A percentile compares a stretch with the other conserved stretches of the same genome.
These are phyloP conservation scores for Rhombomys opimus DNA, from an alignment of 2,113 vertebrate genomes.

Conservation along the genomic window DNA sequence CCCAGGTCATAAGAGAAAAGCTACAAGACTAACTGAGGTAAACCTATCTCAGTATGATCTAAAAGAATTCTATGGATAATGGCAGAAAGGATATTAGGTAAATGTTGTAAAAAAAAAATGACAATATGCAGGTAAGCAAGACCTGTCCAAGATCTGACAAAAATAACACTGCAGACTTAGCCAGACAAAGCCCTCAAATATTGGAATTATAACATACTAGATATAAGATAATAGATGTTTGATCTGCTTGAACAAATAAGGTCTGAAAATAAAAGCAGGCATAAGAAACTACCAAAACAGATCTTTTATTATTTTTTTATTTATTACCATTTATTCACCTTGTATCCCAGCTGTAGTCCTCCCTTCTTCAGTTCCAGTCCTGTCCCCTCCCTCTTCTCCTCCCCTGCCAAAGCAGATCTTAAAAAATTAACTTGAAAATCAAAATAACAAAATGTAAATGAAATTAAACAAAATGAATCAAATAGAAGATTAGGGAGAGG, in stretches of 20 bases:
- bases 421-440: slow-evolving; percentile 39
- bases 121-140: background rate
- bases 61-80: slow-evolving; percentile 19
- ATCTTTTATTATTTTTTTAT: background rate
- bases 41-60: slow-evolving; percentile 20
- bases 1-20: slow-evolving; percentile 2
- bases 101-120: background rate
- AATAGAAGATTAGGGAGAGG: background rate
- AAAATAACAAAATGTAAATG: background rate
- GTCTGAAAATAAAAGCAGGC: slow-evolving; percentile 42
- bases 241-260: background rate
- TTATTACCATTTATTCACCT: too few relatives aligned
- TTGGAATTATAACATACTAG: background rate
- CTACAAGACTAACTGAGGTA: slow-evolving; percentile 15
- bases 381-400: too few relatives aligned
- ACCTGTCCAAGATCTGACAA: background rate
- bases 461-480: slow-evolving; percentile 49
- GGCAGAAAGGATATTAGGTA: background rate
- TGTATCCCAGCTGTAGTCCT: too few relatives aligned
- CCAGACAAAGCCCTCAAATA: background rate
- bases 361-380: too few relatives aligned
- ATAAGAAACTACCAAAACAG: background rate
- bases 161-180: background rate
- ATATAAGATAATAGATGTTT: slow-evolving; percentile 33
- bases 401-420: too few relatives aligned